A percentile compares a stretch with the other conserved stretches of the same genome.
phyloP scores from a whole-genome alignment of 1,140 invertebrate genomes.

The Ips nitidus region DNA sequence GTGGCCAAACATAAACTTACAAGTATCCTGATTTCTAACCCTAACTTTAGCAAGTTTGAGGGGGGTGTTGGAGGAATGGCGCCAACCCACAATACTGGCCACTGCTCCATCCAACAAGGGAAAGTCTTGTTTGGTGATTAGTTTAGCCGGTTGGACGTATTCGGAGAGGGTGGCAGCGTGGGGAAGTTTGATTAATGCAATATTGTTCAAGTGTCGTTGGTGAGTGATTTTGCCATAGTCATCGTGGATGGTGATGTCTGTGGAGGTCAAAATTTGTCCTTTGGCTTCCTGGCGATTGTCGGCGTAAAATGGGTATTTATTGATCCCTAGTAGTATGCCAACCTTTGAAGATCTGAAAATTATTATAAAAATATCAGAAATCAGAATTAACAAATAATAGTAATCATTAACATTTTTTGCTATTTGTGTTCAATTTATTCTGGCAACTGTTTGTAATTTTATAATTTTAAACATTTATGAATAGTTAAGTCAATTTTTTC shows the following conservation, averaged over 20 bases:
- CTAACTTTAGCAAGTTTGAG: constrained; percentile 1
- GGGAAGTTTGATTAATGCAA: constrained; percentile 10
- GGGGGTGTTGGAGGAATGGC: not conserved
- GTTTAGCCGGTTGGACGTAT: not conserved
- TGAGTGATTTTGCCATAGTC: constrained; percentile 10
- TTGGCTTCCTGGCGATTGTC: not conserved
- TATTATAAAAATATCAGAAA: too few relatives aligned
- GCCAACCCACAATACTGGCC: constrained; percentile 8
- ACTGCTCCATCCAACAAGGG: constrained; percentile 5
- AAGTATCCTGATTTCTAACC: constrained; percentile 14
- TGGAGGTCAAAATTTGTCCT: constrained; percentile 3
- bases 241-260: constrained; percentile 8
- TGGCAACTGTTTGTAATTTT: too few relatives aligned
- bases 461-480: too few relatives aligned
- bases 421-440: too few relatives aligned
- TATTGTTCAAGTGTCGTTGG: constrained; percentile 14
- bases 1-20: constrained; percentile 2
- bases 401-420: too few relatives aligned
- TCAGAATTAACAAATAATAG: too few relatives aligned
- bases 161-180: not conserved
- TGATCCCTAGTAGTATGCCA: constrained; percentile 8
- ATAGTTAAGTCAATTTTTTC: too few relatives aligned
- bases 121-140: constrained; percentile 7
- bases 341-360: not conserved
- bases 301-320: not conserved